phyloP scores from a whole-genome alignment of 2,113 vertebrate species.

The Platanista minor region DNA sequence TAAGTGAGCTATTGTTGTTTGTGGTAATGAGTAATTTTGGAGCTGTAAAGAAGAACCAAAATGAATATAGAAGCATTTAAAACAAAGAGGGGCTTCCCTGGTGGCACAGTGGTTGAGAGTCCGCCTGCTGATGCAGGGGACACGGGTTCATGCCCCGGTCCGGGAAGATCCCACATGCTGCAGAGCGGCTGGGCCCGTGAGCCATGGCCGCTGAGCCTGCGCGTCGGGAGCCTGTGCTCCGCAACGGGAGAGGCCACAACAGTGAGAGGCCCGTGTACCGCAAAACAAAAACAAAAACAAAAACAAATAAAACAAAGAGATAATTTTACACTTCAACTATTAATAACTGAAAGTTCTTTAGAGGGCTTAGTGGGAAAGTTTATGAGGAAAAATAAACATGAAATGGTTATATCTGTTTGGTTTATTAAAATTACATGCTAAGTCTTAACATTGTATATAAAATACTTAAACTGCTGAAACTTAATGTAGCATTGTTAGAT shows the following conservation, averaged over 20 bases:
- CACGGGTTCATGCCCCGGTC: too few species aligned
- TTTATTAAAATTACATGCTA: constrained; percentile 29
- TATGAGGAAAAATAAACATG: constrained; percentile 54
- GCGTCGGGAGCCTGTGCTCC: too few species aligned
- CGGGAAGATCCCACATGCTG: too few species aligned
- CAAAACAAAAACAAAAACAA: too few species aligned
- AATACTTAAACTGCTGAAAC: not conserved
- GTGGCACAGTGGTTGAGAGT: too few species aligned
- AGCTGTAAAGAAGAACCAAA: constrained; percentile 54
- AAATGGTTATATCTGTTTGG: constrained; percentile 1
- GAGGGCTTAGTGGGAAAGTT: constrained; percentile 41
- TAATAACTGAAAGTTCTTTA: constrained; percentile 46
- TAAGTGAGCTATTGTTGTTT: constrained; percentile 50
- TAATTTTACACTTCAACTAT: constrained; percentile 54
- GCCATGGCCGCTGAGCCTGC: too few species aligned
- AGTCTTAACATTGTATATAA: not conserved
- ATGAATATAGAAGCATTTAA: constrained; percentile 61
- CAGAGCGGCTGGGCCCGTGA: too few species aligned
- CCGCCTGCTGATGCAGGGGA: too few species aligned
- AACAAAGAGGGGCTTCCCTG: too few species aligned
- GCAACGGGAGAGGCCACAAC: too few species aligned
- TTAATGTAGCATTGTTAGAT: not conserved
- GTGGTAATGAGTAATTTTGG: constrained; percentile 53
- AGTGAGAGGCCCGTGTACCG: too few species aligned
- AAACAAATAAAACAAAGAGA: constrained; percentile 66